Percentiles rank a stretch among this genome's conserved stretches.
phyloP scores from a whole-genome alignment of 2,797 vertebrate species.

The Choloepus didactylus region DNA sequence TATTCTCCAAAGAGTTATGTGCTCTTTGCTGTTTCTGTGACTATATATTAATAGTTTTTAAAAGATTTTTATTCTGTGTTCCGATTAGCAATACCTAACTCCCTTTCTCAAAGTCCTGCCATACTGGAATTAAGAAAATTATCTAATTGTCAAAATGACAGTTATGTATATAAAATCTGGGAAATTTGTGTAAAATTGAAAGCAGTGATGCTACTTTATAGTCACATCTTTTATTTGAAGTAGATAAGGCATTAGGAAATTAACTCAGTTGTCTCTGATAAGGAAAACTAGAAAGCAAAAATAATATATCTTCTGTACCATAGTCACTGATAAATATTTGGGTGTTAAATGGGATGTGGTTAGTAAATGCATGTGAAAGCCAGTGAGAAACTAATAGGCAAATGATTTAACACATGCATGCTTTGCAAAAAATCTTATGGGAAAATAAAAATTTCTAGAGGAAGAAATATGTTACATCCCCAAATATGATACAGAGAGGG shows the following conservation, averaged over 20 bases:
- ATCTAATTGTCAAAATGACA: not conserved
- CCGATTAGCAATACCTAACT: not conserved
- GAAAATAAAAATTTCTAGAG: slow-evolving; percentile 13
- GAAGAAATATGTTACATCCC: not conserved
- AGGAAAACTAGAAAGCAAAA: not conserved
- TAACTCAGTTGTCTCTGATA: not conserved
- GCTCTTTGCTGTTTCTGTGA: not conserved
- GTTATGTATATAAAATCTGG: not conserved
- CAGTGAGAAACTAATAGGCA: not conserved
- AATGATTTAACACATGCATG: not conserved
- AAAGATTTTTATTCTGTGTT: not conserved
- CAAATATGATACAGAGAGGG: not conserved
- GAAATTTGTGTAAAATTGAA: not conserved
- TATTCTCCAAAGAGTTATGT: not conserved
- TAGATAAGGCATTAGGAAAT: not conserved
- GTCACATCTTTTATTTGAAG: not conserved
- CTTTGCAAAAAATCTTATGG: not conserved
- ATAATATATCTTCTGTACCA: not conserved
- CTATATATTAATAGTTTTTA: not conserved
- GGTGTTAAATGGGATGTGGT: not conserved
- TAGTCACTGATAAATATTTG: not conserved
- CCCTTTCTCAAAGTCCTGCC: not conserved
- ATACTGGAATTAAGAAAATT: not conserved
- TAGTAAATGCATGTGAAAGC: not conserved
- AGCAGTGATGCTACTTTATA: not conserved